These are phyloP conservation scores for Dryas iulia DNA, from an alignment of 1,140 invertebrate species.

Conservation along the genomic window DNA sequence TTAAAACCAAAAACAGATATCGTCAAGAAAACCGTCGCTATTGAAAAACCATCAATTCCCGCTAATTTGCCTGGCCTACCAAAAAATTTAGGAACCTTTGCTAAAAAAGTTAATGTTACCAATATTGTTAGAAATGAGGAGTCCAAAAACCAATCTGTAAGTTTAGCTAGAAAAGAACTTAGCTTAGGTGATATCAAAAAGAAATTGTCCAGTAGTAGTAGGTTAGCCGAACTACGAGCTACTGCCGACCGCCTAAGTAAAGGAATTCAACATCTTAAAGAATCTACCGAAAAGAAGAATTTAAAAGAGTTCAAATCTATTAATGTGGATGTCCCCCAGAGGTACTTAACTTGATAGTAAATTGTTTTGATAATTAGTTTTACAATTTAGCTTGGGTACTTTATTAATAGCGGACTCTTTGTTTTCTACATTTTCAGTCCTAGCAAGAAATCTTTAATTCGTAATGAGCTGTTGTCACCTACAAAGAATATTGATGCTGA, in stretches of 20 bases:
- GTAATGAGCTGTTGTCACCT: slow-evolving; percentile 61
- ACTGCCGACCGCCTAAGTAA: slow-evolving; percentile 82
- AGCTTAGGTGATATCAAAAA: slow-evolving; percentile 85
- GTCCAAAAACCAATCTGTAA: slow-evolving; percentile 59
- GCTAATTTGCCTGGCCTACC: slow-evolving; percentile 14
- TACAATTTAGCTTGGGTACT: background rate
- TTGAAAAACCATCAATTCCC: background rate
- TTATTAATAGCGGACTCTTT: slow-evolving; percentile 6
- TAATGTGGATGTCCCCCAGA: slow-evolving; percentile 86
- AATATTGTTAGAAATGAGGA: slow-evolving; percentile 48
- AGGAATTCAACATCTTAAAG: slow-evolving; percentile 78
- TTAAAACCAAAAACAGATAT: background rate
- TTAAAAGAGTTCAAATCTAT: slow-evolving; percentile 87
- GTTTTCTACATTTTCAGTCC: slow-evolving; percentile 81
- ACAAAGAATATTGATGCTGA: slow-evolving; percentile 36
- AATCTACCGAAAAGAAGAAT: slow-evolving; percentile 69
- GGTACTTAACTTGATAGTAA: slow-evolving; percentile 64
- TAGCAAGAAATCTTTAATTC: slow-evolving; percentile 75
- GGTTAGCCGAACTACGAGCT: slow-evolving; percentile 84
- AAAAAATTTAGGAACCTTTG: slow-evolving; percentile 40
- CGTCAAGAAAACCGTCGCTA: background rate
- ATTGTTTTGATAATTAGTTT: background rate
- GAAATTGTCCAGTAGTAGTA: slow-evolving; percentile 83
- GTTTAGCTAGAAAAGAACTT: slow-evolving; percentile 80
- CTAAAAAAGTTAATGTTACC: slow-evolving; percentile 53